phyloP scores from a whole-genome alignment of 1,140 invertebrate genomes.

The Latrodectus geometricus region DNA sequence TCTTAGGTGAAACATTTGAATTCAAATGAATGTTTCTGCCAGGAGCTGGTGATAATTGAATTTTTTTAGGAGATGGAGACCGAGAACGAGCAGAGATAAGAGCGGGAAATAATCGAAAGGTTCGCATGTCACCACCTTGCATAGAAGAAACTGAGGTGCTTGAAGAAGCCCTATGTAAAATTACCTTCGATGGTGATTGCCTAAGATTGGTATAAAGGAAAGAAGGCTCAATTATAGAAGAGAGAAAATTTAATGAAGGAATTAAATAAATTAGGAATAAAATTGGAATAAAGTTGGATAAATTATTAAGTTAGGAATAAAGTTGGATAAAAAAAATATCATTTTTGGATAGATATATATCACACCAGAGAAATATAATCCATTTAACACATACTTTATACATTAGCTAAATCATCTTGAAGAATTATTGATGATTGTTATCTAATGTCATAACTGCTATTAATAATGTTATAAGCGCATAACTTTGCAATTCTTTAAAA shows the following conservation, averaged over 20 bases:
- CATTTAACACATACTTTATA: no score
- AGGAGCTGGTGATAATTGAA: constrained; percentile 7
- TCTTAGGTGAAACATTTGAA: constrained; percentile 41
- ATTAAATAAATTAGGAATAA: constrained; percentile 15
- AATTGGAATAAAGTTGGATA: no score
- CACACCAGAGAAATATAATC: no score
- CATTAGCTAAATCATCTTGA: no score
- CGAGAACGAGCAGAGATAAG: constrained; percentile 38
- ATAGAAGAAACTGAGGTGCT: constrained; percentile 37
- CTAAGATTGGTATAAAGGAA: constrained; percentile 31
- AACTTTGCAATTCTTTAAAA: no score
- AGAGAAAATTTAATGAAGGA: constrained; percentile 10
- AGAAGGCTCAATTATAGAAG: constrained; percentile 45
- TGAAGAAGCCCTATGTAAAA: constrained; percentile 46
- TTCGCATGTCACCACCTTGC: constrained; percentile 16
- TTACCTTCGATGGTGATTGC: constrained; percentile 44
- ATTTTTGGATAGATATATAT: no score
- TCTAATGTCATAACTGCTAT: no score
- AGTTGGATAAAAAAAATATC: no score
- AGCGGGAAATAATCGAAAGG: constrained; percentile 42
- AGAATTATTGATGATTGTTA: no score
- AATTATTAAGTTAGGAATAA: no score
- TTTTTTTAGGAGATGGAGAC: constrained; percentile 59
- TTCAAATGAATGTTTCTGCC: constrained; percentile 29
- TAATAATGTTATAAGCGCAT: no score